A percentile compares a stretch with the other conserved stretches of the same genome.
phyloP scores from a whole-genome alignment of 2,888 invertebrate species.

The Leucophenga montana region DNA sequence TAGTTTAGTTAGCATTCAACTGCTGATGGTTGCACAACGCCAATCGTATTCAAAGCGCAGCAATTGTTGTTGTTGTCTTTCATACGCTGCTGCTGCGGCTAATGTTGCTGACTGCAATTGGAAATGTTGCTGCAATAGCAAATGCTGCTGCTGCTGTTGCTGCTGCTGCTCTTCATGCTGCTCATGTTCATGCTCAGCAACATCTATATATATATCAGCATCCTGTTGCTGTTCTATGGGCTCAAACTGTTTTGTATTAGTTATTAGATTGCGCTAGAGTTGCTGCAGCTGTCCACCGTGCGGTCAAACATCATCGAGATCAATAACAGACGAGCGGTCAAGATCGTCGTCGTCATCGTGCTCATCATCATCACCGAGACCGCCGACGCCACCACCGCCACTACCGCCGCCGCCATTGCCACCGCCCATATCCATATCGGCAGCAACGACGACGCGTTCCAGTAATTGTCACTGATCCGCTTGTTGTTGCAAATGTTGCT shows the following conservation, averaged over 20 bases:
- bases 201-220: not conserved
- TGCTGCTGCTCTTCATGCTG: conserved; percentile 19
- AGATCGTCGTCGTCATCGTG: conserved; percentile 64
- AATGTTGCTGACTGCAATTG: not conserved
- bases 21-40: conserved; percentile 11
- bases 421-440: too few species aligned
- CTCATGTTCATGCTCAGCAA: not conserved
- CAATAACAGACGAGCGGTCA: conserved; percentile 72
- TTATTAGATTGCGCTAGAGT: conserved; percentile 51
- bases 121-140: conserved; percentile 25
- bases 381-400: conserved; percentile 40
- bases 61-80: not conserved
- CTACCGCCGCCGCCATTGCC: conserved; percentile 41
- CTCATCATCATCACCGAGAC: conserved; percentile 46
- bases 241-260: too few species aligned
- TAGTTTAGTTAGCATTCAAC: not conserved
- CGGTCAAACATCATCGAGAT: conserved; percentile 73
- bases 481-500: conserved; percentile 35
- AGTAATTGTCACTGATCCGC: conserved; percentile 73
- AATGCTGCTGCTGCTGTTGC: conserved; percentile 28
- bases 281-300: conserved; percentile 51
- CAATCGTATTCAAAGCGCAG: not conserved
- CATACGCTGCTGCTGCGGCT: not conserved
- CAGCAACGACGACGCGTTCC: conserved; percentile 66
- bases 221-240: too few species aligned